Base-by-base conservation (phyloP, 2,797 vertebrate genomes). In the Agapornis canus region DNA sequence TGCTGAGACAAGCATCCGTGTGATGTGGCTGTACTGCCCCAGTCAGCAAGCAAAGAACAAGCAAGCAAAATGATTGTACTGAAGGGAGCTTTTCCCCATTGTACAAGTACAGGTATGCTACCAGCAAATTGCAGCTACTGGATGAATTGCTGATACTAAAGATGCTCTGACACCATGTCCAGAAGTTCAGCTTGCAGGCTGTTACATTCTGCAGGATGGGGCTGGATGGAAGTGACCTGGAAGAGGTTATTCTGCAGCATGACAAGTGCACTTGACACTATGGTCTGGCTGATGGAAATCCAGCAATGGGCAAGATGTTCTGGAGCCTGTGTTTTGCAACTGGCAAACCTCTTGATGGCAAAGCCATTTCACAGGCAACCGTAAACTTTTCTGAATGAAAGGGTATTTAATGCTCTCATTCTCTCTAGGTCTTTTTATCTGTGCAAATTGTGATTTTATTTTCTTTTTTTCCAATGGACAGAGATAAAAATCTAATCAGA, bases 201-300 rank as follows among this genome's bases (percentile, higher is more conserved):
- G 31, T 43, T 64, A 51, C 11, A 71, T 78, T 32, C 49, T 78
- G 61, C 57, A 72, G 49, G 32, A n/a, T 43, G 66, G 20, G 6
- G 3, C 20, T 70, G 43, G 57, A 21, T 60, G 45, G 26, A 82
- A n/a, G 10, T 20, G 16, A 59, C 23, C 14, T 65, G 21, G 40
- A 90, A 70, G 69, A 71, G 21, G 25, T 17, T 1, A 4, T 11
- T 47, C 43, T 47, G 17, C 6, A 13, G 56, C 0, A 0, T 47
- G 77, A 75, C 31, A 45, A 80, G 20, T 25, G 49, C 57, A 45
- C 43, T 22, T 90, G 26, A 10, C 14, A 79, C 21, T 23, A 11
- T 3, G 57, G 20, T n/a, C 32, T 22, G 40, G 8, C 40, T 83
- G 23, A 11, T 5, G 51, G 47, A 49, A 71, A 43, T 21, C 25